Percentiles rank a stretch among this genome's conserved stretches.
Conservation (phyloP, 2,797 vertebrate genomes). For the Stomatorhinus walkeri region DNA sequence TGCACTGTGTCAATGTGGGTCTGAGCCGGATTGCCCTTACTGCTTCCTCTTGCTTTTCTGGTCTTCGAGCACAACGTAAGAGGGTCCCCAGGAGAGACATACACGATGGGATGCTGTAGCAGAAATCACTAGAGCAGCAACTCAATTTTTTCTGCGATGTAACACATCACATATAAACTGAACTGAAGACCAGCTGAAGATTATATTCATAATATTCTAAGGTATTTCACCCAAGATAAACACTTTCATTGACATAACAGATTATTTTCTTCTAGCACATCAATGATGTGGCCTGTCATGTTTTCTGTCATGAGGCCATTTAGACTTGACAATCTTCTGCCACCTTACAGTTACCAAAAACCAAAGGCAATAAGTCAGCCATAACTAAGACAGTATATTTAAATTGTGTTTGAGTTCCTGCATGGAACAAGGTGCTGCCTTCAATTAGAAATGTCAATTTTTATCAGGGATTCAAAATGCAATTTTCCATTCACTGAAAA, state of each 20-base stretch:
- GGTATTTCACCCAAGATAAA: slow-evolving; percentile 17
- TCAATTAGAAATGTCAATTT: slow-evolving; percentile 5
- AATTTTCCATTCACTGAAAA: neutral
- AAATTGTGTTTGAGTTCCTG: neutral
- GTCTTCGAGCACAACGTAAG: slow-evolving; percentile 46
- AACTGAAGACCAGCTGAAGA: neutral
- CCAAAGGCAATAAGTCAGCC: slow-evolving; percentile 5
- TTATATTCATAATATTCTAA: neutral
- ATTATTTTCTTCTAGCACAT: neutral
- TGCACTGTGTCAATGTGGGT: slow-evolving; percentile 66
- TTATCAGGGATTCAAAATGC: neutral
- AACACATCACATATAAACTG: neutral
- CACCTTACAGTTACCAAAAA: neutral
- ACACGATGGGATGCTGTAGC: slow-evolving; percentile 49
- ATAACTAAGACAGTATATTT: slow-evolving; percentile 12
- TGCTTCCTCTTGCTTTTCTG: slow-evolving; percentile 54
- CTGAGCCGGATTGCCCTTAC: slow-evolving; percentile 65
- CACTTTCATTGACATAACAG: slow-evolving; percentile 10
- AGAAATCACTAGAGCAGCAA: neutral
- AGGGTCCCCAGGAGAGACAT: slow-evolving; percentile 40
- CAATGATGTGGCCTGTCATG: neutral
- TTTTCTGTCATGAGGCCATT: slow-evolving; percentile 1
- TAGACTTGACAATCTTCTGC: neutral
- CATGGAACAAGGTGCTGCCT: slow-evolving; percentile 2
- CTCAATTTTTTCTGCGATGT: neutral